A percentile compares a stretch with the other conserved stretches of the same genome.
Conservation (phyloP, 2,888 invertebrate species). For the Creontiades dilutus region DNA sequence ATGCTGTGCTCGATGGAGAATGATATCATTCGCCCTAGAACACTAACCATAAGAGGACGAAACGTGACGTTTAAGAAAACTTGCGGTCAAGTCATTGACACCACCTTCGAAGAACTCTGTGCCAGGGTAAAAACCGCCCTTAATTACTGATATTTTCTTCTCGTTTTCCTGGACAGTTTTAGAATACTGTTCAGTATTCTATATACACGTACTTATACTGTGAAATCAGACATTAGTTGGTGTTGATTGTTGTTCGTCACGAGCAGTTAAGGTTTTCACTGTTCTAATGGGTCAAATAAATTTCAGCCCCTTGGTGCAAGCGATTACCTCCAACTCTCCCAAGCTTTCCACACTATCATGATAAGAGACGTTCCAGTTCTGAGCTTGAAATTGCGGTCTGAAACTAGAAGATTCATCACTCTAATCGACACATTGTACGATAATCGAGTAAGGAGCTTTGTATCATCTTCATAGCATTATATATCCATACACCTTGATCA, state of each 20-base stretch:
- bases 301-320: conserved; percentile 92
- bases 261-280: too few species aligned
- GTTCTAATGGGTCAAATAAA: not conserved
- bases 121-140: conserved; percentile 83
- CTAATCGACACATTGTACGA: conserved; percentile 98
- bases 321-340: conserved; percentile 95
- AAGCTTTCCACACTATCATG: conserved; percentile 96
- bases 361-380: conserved; percentile 93
- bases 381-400: conserved; percentile 88
- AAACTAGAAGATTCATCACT: conserved; percentile 95
- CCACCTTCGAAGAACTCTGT: conserved; percentile 93
- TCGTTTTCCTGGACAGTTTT: too few species aligned
- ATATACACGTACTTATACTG: too few species aligned
- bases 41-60: conserved; percentile 92
- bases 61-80: conserved; percentile 92
- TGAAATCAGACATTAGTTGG: too few species aligned
- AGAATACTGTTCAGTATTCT: too few species aligned
- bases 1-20: conserved; percentile 92
- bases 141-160: too few species aligned
- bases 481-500: too few species aligned
- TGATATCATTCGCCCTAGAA: conserved; percentile 91
- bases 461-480: too few species aligned
- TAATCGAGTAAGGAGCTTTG: conserved; percentile 84
- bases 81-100: conserved; percentile 94
- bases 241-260: too few species aligned